Percentiles rank a stretch among this genome's conserved stretches.
phyloP scores from a whole-genome alignment of 2,113 vertebrate genomes.

The Bettongia penicillata region DNA sequence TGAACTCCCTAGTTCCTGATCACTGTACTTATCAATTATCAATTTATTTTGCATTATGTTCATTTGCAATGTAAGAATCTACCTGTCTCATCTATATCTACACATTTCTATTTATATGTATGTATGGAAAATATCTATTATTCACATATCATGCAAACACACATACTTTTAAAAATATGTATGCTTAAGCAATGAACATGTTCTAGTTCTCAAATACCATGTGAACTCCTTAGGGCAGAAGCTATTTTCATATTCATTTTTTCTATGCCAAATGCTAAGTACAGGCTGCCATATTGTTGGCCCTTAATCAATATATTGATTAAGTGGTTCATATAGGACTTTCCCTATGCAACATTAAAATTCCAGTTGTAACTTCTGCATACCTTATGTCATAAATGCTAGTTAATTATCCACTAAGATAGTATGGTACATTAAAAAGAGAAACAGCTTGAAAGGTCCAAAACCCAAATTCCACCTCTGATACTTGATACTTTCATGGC shows the following conservation, averaged over 20 bases:
- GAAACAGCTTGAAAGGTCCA: not conserved
- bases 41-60: not conserved
- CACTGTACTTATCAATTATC: not conserved
- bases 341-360: not conserved
- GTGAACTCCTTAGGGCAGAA: not conserved
- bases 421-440: not conserved
- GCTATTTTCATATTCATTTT: not conserved
- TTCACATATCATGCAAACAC: too few relatives aligned
- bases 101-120: not conserved
- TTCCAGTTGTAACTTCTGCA: not conserved
- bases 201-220: not conserved
- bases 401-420: not conserved
- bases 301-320: not conserved
- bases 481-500: not conserved
- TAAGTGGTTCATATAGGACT: not conserved
- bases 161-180: not conserved
- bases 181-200: not conserved
- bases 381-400: not conserved
- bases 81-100: not conserved
- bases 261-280: not conserved
- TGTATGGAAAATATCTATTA: too few relatives aligned
- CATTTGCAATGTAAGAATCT: not conserved
- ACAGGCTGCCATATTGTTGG: not conserved
- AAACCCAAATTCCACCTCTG: not conserved
- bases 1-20: not conserved